Base-by-base conservation (phyloP, 2,113 vertebrate genomes). In the Gambusia affinis region DNA sequence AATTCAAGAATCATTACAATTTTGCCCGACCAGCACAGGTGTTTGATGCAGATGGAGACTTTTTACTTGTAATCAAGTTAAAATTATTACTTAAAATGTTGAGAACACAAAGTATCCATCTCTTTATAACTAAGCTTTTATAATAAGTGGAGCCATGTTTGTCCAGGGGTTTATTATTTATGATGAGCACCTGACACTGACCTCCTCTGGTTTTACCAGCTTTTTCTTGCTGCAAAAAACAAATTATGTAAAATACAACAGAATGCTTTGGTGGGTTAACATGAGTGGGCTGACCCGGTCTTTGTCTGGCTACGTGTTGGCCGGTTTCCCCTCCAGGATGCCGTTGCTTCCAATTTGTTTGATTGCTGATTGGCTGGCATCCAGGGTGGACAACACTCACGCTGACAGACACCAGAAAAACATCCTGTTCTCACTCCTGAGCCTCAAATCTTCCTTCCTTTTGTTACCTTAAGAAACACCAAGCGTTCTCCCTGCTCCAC, bases 341-440 rank as follows among this genome's bases (percentile, higher is more conserved):
- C 70, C 22, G 80, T 15, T 78, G 73, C 73, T 78, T 88, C 87
- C 85, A 85, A 30, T 57, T 66, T 35, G 72, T 90, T 79, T 88
- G 83, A 91, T 89, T 92, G 85, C 73, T 76, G 73, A 89, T 77
- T 90, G 91, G 91, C 87, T 54, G 80, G 70, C 42, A 2, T 88
- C 90, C 91, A 91, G 81, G 57, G 60, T 72, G 64, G 54, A 83
- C 71, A 69, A 64, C 44, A 12, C 65, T 51, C 70, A 71, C 78
- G 67, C 76, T 47, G 8, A 70, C 65, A 87, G 60, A 89, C 75
- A 81, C 44, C 65, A 75, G 75, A 87, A 84, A 89, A 89, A 92
- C 87, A 89, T 89, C 85, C 87, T 90, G 89, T 83, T 83, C 88
- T 87, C 80, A 81, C 86, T 76, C 57, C 4, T 15, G 4, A 71